These are phyloP conservation scores for Podocnemis expansa DNA, from an alignment of 2,113 vertebrate species.

Conservation along the genomic window DNA sequence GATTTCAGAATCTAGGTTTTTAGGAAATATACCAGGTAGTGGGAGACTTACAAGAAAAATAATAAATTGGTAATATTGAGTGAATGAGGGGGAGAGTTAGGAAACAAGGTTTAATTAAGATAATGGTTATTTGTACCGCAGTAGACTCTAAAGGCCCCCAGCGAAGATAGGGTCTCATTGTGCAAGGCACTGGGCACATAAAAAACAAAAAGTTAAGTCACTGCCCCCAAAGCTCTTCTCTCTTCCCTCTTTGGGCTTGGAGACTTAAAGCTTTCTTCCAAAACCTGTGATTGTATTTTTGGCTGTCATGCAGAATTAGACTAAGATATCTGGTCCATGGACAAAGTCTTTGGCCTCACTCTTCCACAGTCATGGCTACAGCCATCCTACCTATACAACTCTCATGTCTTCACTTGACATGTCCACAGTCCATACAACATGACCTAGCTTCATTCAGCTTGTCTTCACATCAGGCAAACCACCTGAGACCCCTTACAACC, in stretches of 20 bases:
- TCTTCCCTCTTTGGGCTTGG: neutral
- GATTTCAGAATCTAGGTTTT: neutral
- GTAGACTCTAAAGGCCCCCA: neutral
- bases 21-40: neutral
- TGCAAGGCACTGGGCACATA: neutral
- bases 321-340: neutral
- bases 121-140: neutral
- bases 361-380: neutral
- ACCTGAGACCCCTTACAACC: neutral
- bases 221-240: neutral
- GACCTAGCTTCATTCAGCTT: neutral
- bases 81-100: neutral
- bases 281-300: neutral
- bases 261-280: neutral
- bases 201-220: neutral
- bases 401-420: neutral
- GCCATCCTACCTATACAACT: neutral
- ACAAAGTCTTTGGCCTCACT: neutral
- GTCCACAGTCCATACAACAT: neutral
- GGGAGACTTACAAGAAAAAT: neutral
- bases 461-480: neutral
- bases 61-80: neutral
- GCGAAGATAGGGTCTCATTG: neutral
- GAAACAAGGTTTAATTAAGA: neutral
- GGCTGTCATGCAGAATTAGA: neutral